Conservation (phyloP, 2,797 vertebrate genomes). For the Peromyscus eremicus region DNA sequence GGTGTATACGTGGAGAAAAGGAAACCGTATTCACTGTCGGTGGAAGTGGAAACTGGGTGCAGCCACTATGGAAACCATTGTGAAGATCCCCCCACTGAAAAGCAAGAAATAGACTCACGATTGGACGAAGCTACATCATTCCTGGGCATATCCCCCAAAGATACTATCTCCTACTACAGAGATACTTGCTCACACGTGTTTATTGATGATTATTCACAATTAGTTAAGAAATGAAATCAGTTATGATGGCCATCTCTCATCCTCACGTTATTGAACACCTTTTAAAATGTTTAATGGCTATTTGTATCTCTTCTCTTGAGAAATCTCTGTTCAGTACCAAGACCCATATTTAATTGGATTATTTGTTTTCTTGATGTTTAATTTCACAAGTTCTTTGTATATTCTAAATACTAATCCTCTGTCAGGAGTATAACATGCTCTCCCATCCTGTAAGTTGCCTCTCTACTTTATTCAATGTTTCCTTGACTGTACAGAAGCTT, state of each 20-base stretch:
- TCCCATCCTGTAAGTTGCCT: not conserved
- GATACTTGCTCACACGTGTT: not conserved
- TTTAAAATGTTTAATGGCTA: not conserved
- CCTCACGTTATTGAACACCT: not conserved
- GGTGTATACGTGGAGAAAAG: not conserved
- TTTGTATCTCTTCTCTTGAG: not conserved
- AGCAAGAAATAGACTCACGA: not conserved
- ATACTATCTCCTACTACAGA: not conserved
- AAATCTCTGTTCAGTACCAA: not conserved
- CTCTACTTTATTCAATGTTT: not conserved
- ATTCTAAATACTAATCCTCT: not conserved
- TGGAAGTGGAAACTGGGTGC: not conserved
- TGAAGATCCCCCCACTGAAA: not conserved
- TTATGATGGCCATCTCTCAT: not conserved
- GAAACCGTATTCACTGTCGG: not conserved
- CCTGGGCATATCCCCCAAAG: not conserved
- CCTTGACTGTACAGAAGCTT: not conserved
- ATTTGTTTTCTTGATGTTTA: not conserved
- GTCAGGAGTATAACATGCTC: no score
- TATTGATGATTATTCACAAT: not conserved
- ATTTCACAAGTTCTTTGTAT: not conserved
- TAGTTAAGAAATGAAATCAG: not conserved
- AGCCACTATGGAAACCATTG: not conserved
- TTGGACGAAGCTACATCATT: not conserved
- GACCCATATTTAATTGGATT: not conserved